Base-by-base conservation (phyloP, 2,888 invertebrate genomes). In the Exephanes ischioxanthus region DNA sequence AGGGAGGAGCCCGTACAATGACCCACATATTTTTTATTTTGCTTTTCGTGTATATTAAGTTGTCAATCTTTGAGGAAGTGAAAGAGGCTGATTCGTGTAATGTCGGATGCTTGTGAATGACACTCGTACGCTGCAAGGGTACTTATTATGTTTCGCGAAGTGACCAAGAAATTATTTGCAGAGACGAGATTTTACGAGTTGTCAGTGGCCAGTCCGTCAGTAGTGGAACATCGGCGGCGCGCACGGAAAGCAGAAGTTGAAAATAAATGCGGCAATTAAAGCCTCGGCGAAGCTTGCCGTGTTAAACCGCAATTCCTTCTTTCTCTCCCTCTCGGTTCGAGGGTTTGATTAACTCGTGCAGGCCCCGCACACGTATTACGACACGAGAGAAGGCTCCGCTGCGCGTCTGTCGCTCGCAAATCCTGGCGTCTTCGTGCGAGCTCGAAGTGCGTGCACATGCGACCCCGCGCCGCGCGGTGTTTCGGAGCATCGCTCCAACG, bases 321-420 rank as follows among this genome's bases (percentile, higher is more conserved):
- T 53, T 71, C 30, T 67, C 75, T 66, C 79, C 71, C 53, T 72
- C 85, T 61, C 45, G 55, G 51, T 73, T 37, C 71, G 66, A 75
- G 55, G 80, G 76, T 88, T 90, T 89, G 88, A 89, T 90, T 90
- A 90, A 90, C 86, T 88, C 81, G 85, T 80, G 81, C 77, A 72
- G 45, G 51, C 22, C 58, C 61, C 79, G 63, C 30, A 68, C 77
- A 80, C 66, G 67, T 70, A 58, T 77, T 55, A 68, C 61, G 45
- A 80, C 66, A 87, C 78, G 68, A 45, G 66, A 22, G 48, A 72
- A n/a, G 33, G 63, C 22, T 63, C 68, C 68, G 66, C 81, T 63
- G 33, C 68, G 67, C 55, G 68, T 53, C 41, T 83, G 77, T 79
- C 83, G 86, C 82, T 87, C 86, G 85, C 75, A 79, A 85, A 83